Base-by-base conservation (phyloP, 37 sponge, comb jelly and placozoan genomes). In the Chondrilla cf. caribensis region DNA sequence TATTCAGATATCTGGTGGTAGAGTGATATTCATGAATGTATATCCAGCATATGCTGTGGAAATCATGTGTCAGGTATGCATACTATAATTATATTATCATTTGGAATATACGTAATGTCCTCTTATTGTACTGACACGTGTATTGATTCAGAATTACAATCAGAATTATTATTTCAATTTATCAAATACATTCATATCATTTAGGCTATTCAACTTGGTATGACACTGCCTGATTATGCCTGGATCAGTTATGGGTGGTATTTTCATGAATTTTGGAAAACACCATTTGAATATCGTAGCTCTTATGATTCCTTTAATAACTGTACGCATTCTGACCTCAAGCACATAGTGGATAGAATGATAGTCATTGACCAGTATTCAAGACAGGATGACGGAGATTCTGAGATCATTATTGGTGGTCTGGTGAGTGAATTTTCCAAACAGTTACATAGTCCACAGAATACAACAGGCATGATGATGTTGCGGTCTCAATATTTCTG, bases 41-140 rank as follows among this genome's bases (percentile, higher is more conserved):
- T 91, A 84, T 76, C 73, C 78, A 26, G 29, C 29, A 4, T 78
- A 84, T 60, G 91, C 78, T 18, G 1, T 66, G 15, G 85, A 87
- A 81, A 84, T 87, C 31, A 22, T 91, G 24, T 91, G 91, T 58
- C 88, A 87, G 79, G 91, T 87, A 81, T 0, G 26, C 17, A 24
- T 25, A 55, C 17, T 19, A 55, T 55, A 19, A 55, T 62, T 62
- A 62, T 6, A 19, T 62, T 62, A 62, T 7, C 29, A 62, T 19
- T 62, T 29, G 29, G 25, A 28, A 29, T 62, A 29, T 55, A 55
- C 17, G 57, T 55, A 55, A 55, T 55, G 57, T n/a, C n/a, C n/a
- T n/a, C n/a, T n/a, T n/a, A n/a, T n/a, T n/a, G n/a, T n/a, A n/a
- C n/a, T n/a, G n/a, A n/a, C n/a, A n/a, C n/a, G n/a, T n/a, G n/a